These are phyloP conservation scores for Accipiter cooperii DNA, from an alignment of 2,113 vertebrate genomes.

Conservation along the genomic window DNA sequence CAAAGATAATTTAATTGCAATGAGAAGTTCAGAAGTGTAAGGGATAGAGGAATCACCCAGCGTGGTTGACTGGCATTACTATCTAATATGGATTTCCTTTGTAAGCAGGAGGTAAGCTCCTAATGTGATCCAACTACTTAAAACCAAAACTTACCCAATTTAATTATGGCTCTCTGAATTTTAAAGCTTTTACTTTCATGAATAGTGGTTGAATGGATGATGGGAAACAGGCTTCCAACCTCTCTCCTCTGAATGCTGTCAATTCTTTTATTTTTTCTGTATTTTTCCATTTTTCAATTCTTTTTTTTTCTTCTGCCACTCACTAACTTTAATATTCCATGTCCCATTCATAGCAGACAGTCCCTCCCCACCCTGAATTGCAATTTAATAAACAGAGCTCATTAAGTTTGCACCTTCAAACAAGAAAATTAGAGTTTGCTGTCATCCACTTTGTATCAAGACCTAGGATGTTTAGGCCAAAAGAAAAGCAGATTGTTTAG, in stretches of 20 bases:
- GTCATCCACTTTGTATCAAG: background rate
- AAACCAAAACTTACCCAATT: background rate
- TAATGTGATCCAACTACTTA: background rate
- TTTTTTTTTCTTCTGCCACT: background rate
- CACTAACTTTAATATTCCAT: background rate
- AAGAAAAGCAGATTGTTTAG: background rate
- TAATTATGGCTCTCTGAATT: background rate
- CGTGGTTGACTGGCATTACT: background rate
- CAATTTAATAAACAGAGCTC: background rate
- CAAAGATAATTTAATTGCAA: background rate
- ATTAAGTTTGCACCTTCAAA: background rate
- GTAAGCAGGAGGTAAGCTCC: background rate
- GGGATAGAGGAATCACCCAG: background rate
- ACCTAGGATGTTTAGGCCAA: background rate
- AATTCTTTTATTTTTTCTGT: background rate
- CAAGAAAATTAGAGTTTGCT: background rate
- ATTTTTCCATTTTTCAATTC: too few relatives aligned
- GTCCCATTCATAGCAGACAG: background rate
- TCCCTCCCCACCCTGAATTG: background rate
- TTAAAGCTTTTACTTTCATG: background rate
- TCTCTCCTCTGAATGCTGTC: background rate
- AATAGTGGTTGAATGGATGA: background rate
- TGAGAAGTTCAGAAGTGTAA: background rate
- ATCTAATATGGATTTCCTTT: background rate
- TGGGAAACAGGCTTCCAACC: background rate